Base-by-base conservation (phyloP, 2,888 invertebrate genomes). In the Himalopsyche japonica region DNA sequence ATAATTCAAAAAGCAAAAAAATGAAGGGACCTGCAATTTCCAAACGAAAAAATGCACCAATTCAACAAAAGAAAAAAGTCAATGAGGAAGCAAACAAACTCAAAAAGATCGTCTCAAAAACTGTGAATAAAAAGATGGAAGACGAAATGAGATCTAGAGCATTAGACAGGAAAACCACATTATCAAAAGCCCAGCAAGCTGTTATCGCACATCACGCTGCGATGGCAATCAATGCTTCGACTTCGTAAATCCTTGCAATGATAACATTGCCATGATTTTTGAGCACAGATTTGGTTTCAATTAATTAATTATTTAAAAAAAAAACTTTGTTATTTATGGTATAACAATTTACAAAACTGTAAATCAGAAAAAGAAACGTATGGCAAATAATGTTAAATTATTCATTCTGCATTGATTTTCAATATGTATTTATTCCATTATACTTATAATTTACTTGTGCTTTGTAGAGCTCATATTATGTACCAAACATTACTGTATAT, bases 41-140 rank as follows among this genome's bases (percentile, higher is more conserved):
- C 3, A 94, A 94, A 88, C 91, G 95, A 86, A 92, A 91, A 84
- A 95, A 95, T 89, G 93, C 94, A 32, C 95, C 95, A 0, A 93
- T 94, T 27, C 93, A 93, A 84, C 93, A 94, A 49, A 95, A 95
- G 88, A 93, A 94, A 88, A 92, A 92, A 83, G 92, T 92, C 83
- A 90, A 92, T 34, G 90, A 93, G 80, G 94, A 94, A 88, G 89
- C 93, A 0, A 93, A 93, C 87, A 95, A 94, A 88, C 91, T 95
- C 89, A 95, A 95, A 88, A 93, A 93, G 86, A 92, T 92, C 82
- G 93, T 95, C 18, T 93, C 94, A 7, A 95, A 94, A 90, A 94
- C 94, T 89, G 94, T 96, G n/a, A 95, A 95, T 88, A 94, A 93
- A 88, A 92, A 94, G 3, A 93, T 94, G 80, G 95, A 95, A 89